Base-by-base conservation (phyloP, 1,140 invertebrate genomes). In the Bemisia tabaci region DNA sequence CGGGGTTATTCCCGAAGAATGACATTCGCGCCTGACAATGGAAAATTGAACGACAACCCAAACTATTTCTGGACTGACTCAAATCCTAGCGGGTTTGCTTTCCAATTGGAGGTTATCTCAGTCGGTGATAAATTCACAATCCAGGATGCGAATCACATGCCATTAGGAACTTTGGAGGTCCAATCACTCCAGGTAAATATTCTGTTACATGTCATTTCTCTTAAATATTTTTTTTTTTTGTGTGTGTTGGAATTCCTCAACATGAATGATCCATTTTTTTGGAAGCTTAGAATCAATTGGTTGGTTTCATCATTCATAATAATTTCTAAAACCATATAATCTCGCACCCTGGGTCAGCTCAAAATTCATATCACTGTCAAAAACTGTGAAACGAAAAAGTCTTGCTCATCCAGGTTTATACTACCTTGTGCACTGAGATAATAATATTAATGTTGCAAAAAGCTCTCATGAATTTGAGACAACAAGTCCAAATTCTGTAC, bases 51-150 rank as follows among this genome's bases (percentile, higher is more conserved):
- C 77, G 79, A 84, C 64, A 87, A 88, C 73, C 77, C 79, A 17
- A 85, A 87, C 73, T 87, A 85, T 73, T 90, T 91, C 78, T 91
- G 87, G 85, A 84, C 85, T 17, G 89, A 91, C 77, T 89, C 85
- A 48, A 77, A 82, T 67, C 83, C 84, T 9, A 83, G 85, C 73
- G 88, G 89, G 48, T 90, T 84, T 73, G 84, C 83, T 22, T 89
- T 91, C 75, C 84, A 86, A 71, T 76, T 89, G 27, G 82, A 86
- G 72, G 82, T 85, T 5, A 78, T 90, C 1, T 82, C 82, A n/a
- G 75, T 82, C 63, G 86, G 85, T 2, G 84, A 89, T 67, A 85
- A 85, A 73, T 90, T 88, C 73, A 85, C 84, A 2, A 82, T 89
- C 17, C 83, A 81, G 69, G 84, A 87, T 74, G 78, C 81, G 2